Evolutionary conservation across 2,797 vertebrate genomes (phyloP).

Genomic region (Holocentrus rufus): DNA sequence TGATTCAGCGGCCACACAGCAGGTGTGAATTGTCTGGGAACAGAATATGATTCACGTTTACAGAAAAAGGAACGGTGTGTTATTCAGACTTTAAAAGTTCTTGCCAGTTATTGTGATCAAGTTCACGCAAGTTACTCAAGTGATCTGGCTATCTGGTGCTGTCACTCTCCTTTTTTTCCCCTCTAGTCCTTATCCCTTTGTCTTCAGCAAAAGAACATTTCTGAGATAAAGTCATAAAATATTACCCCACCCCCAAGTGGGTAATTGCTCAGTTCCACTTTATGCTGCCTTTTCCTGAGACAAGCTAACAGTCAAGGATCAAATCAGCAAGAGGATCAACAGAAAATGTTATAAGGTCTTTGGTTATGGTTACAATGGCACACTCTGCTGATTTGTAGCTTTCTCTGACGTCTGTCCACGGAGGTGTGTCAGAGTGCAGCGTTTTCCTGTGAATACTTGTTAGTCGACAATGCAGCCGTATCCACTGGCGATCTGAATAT

Average conservation of each 20-base stretch:
- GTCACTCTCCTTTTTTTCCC: not conserved
- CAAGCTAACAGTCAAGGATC: not conserved
- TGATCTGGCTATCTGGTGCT: constrained; percentile 10
- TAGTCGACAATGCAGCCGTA: not conserved
- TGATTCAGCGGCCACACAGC: constrained; percentile 8
- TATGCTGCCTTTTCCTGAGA: not conserved
- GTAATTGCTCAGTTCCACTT: not conserved
- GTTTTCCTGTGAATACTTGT: constrained; percentile 22
- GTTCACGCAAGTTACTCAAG: not conserved
- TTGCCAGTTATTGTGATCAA: constrained; percentile 10
- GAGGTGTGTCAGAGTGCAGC: constrained; percentile 8
- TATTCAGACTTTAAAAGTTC: not conserved
- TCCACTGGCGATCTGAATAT: constrained; percentile 37
- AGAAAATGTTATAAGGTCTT: not conserved
- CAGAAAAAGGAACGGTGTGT: not conserved
- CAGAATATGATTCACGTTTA: constrained; percentile 27
- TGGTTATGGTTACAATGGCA: not conserved
- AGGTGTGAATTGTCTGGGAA: constrained; percentile 23
- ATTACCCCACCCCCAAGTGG: too few relatives aligned
- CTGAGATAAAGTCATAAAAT: not conserved
- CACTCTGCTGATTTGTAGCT: not conserved
- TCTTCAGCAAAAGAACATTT: not conserved
- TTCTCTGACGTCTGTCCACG: not conserved
- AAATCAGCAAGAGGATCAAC: not conserved
- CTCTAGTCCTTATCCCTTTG: not conserved